Percentiles rank a stretch among this genome's conserved stretches.
phyloP scores from a whole-genome alignment of 2,888 invertebrate species.

The Apamea crenata region DNA sequence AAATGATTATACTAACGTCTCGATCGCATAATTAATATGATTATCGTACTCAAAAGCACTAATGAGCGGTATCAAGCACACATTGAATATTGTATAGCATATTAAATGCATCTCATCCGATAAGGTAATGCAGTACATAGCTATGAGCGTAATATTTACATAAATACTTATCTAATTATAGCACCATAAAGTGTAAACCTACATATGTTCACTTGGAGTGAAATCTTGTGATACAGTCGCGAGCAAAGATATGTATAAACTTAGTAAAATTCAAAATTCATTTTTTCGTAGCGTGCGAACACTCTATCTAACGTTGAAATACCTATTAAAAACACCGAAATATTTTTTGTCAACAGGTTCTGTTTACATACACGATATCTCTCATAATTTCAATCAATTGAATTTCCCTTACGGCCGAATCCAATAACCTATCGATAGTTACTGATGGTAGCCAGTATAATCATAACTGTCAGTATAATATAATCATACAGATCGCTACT shows the following conservation, averaged over 20 bases:
- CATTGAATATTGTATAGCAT: not conserved
- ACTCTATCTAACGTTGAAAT: too few species aligned
- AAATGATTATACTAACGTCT: not conserved
- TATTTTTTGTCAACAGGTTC: not conserved
- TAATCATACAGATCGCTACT: too few species aligned
- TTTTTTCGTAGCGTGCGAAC: too few species aligned
- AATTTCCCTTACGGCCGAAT: not conserved
- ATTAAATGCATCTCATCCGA: not conserved
- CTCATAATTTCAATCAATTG: not conserved
- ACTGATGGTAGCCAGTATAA: too few species aligned
- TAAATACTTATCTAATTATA: not conserved
- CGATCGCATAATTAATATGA: not conserved
- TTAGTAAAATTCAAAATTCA: too few species aligned
- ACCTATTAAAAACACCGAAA: too few species aligned
- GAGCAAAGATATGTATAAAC: not conserved
- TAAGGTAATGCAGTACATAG: not conserved
- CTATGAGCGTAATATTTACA: constrained; percentile 11
- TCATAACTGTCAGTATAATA: too few species aligned
- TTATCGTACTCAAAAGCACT: not conserved
- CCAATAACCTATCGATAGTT: too few species aligned
- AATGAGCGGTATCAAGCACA: not conserved
- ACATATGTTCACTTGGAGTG: not conserved
- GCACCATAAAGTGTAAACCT: not conserved
- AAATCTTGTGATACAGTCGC: not conserved
- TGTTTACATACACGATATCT: not conserved